Evolutionary conservation across 1,140 invertebrate genomes (phyloP).

Genomic region (Anoplolepis gracilipes): DNA sequence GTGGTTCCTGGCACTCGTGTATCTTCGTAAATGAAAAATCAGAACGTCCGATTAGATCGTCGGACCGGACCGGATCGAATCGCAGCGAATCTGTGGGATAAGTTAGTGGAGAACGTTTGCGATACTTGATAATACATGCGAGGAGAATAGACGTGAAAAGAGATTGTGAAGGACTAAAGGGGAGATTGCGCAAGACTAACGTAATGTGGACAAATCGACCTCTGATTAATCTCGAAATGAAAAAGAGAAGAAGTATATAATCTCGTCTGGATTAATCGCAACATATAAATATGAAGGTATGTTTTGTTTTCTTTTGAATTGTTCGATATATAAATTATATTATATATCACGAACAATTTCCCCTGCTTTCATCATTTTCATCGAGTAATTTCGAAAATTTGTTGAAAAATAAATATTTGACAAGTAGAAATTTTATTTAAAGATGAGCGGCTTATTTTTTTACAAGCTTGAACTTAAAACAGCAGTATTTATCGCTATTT

Average conservation of each 20-base stretch:
- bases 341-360: background rate
- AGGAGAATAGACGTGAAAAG: background rate
- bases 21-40: slow-evolving; percentile 32
- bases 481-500: background rate
- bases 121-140: background rate
- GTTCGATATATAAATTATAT: background rate
- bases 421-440: no score
- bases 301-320: background rate
- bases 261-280: slow-evolving; percentile 34
- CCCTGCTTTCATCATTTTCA: background rate
- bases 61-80: background rate
- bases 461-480: background rate
- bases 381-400: background rate
- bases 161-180: no score
- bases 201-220: background rate
- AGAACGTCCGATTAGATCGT: background rate
- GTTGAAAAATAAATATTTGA: background rate
- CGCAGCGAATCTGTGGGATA: slow-evolving; percentile 4
- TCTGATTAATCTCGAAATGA: slow-evolving; percentile 17
- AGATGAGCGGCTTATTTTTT: background rate
- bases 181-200: background rate
- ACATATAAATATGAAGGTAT: slow-evolving; percentile 42
- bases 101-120: slow-evolving; percentile 7
- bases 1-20: background rate
- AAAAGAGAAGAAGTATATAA: slow-evolving; percentile 41